Percentiles rank a stretch among this genome's conserved stretches.
phyloP scores from a whole-genome alignment of 2,113 vertebrate genomes.

The Synodontis membranacea region DNA sequence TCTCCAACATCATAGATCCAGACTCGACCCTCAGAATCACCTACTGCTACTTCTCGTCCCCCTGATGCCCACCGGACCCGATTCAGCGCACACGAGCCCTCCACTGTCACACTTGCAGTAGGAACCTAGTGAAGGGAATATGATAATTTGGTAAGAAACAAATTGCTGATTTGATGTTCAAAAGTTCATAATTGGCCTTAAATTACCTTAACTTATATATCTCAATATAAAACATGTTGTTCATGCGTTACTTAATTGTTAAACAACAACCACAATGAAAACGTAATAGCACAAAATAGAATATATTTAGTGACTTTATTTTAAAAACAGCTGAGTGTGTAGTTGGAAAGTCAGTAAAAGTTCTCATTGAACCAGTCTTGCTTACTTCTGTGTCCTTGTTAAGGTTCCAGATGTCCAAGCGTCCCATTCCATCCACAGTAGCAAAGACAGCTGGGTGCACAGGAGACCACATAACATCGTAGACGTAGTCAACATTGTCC shows the following conservation, averaged over 20 bases:
- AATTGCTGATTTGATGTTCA: background rate
- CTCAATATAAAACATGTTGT: background rate
- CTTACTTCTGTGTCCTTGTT: constrained; percentile 88
- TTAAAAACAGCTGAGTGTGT: background rate
- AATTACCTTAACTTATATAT: background rate
- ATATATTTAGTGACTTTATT: background rate
- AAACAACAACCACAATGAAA: background rate
- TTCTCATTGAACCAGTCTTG: background rate
- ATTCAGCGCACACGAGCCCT: constrained; percentile 84
- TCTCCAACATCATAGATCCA: constrained; percentile 91
- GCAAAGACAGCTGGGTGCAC: constrained; percentile 86
- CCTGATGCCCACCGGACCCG: constrained; percentile 83
- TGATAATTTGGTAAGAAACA: background rate
- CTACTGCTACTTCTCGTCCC: constrained; percentile 84
- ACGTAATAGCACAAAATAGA: background rate
- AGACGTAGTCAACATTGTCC: constrained; percentile 89
- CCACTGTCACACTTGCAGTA: constrained; percentile 82
- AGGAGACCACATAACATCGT: constrained; percentile 89
- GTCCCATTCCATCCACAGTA: constrained; percentile 87
- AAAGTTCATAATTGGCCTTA: background rate
- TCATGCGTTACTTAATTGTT: background rate
- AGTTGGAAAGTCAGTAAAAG: background rate
- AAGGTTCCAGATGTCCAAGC: constrained; percentile 88
- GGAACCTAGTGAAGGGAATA: constrained; percentile 76
- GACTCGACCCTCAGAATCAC: constrained; percentile 85